Base-by-base conservation (phyloP, 2,888 invertebrate genomes). In the Sicus ferrugineus region DNA sequence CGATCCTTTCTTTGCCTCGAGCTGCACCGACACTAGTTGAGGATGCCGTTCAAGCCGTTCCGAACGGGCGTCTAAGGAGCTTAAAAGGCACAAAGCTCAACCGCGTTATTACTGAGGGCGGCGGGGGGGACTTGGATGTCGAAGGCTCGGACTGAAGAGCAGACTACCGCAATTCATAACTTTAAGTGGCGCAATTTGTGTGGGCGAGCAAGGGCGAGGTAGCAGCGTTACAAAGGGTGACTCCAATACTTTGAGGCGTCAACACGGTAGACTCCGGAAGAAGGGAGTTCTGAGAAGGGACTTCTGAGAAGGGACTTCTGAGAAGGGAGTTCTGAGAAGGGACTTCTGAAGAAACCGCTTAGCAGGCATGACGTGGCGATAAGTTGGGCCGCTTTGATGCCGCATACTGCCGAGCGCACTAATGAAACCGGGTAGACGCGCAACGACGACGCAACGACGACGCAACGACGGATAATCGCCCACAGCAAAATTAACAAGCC, bases 321-420 rank as follows among this genome's bases (percentile, higher is more conserved):
- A n/a, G 19, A 14, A 2, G 7, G n/a, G n/a, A n/a, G n/a, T n/a
- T 52, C 23, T 52, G 2, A 9, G 56, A 14, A 21, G 7, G 16
- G 16, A 23, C 14, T 23, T 26, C 42, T 16, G 14, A 42, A 42
- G n/a, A 42, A 42, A 9, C 5, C 5, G 16, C 6, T 54, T 54
- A 9, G 54, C 23, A n/a, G 28, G 48, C 28, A 30, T 9, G 19
- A 30, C 5, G 16, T 19, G 30, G 2, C 31, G 31, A 34, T 4
- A 38, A 65, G 52, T 52, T 38, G 71, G 76, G 77, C 78, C 79
- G 80, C 79, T 81, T 81, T 82, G 82, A 82, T 81, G 81, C 79
- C 78, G 77, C 75, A 80, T 82, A 82, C 82, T 82, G 77, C 78
- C 78, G 81, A 79, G 77, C 77, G 81, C 81, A 81, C 81, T 82